A percentile compares a stretch with the other conserved stretches of the same genome.
Evolutionary conservation across 2,888 invertebrate species (phyloP).

Genomic region (Dysmachus trigonus): DNA sequence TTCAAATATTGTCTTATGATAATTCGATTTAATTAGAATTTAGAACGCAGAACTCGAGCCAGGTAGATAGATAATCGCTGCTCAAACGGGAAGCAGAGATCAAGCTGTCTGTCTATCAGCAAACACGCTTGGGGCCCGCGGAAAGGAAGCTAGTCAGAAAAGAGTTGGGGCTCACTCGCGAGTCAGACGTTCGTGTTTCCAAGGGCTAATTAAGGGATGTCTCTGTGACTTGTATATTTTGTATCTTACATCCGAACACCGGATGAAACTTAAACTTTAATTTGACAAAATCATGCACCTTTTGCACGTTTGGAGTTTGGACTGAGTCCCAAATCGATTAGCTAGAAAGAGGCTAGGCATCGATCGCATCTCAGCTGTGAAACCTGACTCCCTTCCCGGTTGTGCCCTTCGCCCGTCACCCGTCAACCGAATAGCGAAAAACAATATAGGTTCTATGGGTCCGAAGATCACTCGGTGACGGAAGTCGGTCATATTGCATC

Average conservation of each 20-base stretch:
- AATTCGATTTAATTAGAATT: slow-evolving; percentile 22
- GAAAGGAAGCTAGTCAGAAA: not conserved
- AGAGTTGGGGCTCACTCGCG: not conserved
- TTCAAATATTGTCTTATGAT: not conserved
- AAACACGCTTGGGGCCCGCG: not conserved
- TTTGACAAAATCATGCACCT: not conserved
- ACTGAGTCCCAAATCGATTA: slow-evolving; percentile 13
- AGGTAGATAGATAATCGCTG: not conserved
- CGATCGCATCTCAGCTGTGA: not conserved
- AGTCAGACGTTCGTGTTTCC: not conserved
- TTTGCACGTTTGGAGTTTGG: not conserved
- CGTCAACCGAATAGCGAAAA: not conserved
- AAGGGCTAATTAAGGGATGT: not conserved
- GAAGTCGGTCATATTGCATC: slow-evolving; percentile 42
- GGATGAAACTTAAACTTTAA: not conserved
- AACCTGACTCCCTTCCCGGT: not conserved
- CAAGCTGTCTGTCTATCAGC: not conserved
- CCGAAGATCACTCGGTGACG: not conserved
- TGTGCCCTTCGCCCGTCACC: not conserved
- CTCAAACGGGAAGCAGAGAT: not conserved
- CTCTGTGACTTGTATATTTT: not conserved
- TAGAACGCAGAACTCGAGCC: not conserved
- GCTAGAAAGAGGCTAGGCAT: not conserved
- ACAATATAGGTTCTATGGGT: not conserved
- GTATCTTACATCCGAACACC: no score